These are phyloP conservation scores for Chrysomela aeneicollis DNA, from an alignment of 2,888 invertebrate genomes.

Conservation along the genomic window DNA sequence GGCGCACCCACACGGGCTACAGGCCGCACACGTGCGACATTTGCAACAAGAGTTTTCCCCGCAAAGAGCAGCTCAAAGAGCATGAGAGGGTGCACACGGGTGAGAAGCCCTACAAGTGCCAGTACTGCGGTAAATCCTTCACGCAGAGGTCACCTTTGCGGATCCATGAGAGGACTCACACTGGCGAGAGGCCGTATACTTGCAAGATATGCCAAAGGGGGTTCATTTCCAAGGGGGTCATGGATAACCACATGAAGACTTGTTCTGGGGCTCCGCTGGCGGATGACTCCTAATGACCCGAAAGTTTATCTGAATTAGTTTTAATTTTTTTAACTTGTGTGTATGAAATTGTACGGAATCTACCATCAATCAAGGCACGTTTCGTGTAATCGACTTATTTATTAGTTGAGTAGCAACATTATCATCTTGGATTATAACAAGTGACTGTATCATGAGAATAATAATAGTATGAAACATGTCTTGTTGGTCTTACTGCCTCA, in stretches of 20 bases:
- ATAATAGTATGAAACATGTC: no score
- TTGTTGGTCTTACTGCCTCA: no score
- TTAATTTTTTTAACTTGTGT: no score
- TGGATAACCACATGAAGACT: conserved; percentile 54
- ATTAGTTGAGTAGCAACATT: no score
- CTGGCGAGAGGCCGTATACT: conserved; percentile 67
- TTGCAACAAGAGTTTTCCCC: conserved; percentile 66
- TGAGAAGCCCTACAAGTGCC: conserved; percentile 69
- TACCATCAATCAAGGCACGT: no score
- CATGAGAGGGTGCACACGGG: conserved; percentile 70
- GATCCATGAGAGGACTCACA: conserved; percentile 69
- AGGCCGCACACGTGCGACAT: conserved; percentile 60
- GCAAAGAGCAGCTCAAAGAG: conserved; percentile 66
- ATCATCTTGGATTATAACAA: no score
- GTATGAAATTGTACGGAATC: no score
- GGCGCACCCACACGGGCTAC: conserved; percentile 64
- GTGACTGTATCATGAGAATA: no score
- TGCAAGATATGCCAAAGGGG: conserved; percentile 67
- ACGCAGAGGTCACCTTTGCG: conserved; percentile 68
- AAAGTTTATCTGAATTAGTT: no score
- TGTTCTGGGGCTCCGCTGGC: conserved; percentile 36
- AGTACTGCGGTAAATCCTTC: conserved; percentile 69
- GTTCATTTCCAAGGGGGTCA: conserved; percentile 58
- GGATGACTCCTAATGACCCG: conserved; percentile 10
- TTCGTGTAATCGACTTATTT: no score